Percentiles rank a stretch among this genome's conserved stretches.
These are phyloP conservation scores for Lates japonicus DNA, from an alignment of 2,797 vertebrate species.

Conservation along the genomic window DNA sequence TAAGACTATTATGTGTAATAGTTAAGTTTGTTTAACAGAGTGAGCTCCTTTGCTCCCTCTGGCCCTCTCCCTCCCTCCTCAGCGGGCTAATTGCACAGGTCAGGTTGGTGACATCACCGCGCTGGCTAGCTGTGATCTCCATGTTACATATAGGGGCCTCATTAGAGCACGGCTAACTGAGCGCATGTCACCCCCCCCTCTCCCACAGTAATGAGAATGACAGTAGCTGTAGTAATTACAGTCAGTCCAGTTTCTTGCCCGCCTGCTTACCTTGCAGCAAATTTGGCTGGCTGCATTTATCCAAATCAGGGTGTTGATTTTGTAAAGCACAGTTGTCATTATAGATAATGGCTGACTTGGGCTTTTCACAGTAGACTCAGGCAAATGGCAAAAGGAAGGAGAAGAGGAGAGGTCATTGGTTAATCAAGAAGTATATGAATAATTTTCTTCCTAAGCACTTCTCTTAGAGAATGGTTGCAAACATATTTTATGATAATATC, in stretches of 20 bases:
- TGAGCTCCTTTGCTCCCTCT: slow-evolving; percentile 1
- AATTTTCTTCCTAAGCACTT: not conserved
- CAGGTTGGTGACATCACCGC: slow-evolving; percentile 62
- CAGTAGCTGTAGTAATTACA: slow-evolving; percentile 70
- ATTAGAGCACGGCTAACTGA: slow-evolving; percentile 70
- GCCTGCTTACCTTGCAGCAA: slow-evolving; percentile 10
- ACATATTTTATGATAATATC: not conserved
- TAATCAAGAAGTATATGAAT: not conserved
- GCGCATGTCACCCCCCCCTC: slow-evolving; percentile 3
- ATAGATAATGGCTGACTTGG: slow-evolving; percentile 7
- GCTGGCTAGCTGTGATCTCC: slow-evolving; percentile 68
- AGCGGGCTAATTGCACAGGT: slow-evolving; percentile 72
- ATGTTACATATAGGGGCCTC: slow-evolving; percentile 70
- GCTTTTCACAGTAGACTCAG: not conserved
- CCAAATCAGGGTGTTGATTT: slow-evolving; percentile 44
- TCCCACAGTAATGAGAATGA: slow-evolving; percentile 64
- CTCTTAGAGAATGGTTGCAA: not conserved
- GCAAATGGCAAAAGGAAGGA: not conserved
- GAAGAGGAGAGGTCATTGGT: not conserved
- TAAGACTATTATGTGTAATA: slow-evolving; percentile 3
- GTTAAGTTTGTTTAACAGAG: slow-evolving; percentile 20
- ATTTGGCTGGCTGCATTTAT: slow-evolving; percentile 24
- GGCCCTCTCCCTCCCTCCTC: not conserved
- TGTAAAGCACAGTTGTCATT: slow-evolving; percentile 21
- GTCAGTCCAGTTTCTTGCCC: slow-evolving; percentile 36